Evolutionary conservation across 2,888 invertebrate genomes (phyloP), one percentile per base, ranked within the genome.

Genomic region (Lypha dubia): DNA sequence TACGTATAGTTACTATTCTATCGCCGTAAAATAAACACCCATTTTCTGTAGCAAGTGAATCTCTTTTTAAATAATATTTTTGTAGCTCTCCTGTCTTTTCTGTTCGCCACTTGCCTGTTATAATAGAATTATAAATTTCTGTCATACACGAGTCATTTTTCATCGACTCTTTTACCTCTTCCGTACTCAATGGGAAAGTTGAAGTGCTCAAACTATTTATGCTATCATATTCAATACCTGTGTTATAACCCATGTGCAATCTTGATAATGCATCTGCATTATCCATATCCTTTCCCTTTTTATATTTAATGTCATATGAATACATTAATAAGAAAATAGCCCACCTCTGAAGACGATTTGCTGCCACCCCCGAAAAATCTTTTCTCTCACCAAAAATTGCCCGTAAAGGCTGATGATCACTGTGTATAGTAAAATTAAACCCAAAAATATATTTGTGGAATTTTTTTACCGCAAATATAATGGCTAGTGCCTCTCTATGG

Each of bases 21-120:
- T 85, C 73, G 1, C 53, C 74, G 38, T 85, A 83, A 80, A 79
- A 86, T 51, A 87, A 76, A 41, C 75, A 83, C 0, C 79, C 82
- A 15, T 49, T 24, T 74, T 84, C 86, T 0, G 76, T 83, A 62
- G 70, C 65, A 24, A 84, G 22, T n/a, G 79, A 70, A 41, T 67
- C 32, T 17, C 63, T 35, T 35, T 80, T 86, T 17, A 17, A 11
- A 75, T 74, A 86, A 63, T 24, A 41, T 11, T 60, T 56, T 51
- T 70, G 13, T 9, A 67, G 4, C n/a, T 79, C 73, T 2, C 1
- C 35, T 15, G 32, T 41, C 7, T 20, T 56, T 22, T 71, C 15
- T 15, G 17, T 32, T 49, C 60, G 73, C 73, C 73, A 80, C 24
- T 67, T 67, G 22, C 65, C 67, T 4, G 24, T 73, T 22, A 73